Evolutionary conservation across 2,888 invertebrate species (phyloP), one percentile per base, ranked within the genome.

Genomic region (Xiphydria camelus): DNA sequence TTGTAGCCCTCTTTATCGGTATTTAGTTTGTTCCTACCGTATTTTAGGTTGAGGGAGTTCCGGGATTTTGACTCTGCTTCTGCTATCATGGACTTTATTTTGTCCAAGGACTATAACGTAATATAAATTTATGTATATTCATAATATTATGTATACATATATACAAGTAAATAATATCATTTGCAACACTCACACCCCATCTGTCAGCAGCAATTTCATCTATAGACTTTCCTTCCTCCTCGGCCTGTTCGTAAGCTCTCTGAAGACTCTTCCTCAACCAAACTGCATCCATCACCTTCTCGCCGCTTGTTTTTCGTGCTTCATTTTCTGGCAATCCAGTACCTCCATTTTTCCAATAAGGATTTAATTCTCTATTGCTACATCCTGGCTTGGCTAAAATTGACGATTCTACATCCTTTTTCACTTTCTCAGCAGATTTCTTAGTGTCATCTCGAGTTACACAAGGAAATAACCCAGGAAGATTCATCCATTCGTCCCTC

Each of bases 311-410:
- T 61, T 75, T 76, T 57, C 75, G 71, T 63, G 70, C 68, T 7
- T 55, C 48, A 5, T 44, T 44, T 37, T 56, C 45, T 0, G 95
- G 95, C 46, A 95, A 69, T 2, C 95, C 95, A 40, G 82, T 83
- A 1, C 95, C 95, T 32, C 92, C 93, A 74, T 87, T 80, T 78
- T 88, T 93, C 94, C 94, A 95, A 67, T 91, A 90, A 0, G 93
- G 94, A 80, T 96, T 96, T 41, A 95, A 77, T 77, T 96, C 95
- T 62, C 86, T 79, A 1, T 75, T 76, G 70, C 87, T 87, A 51
- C 85, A 85, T 0, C 86, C 83, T 10, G 89, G 89, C 77, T 80
- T 52, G 70, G 85, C 82, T 59, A 87, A 86, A 26, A 81, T 78
- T 63, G 83, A 80, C 42, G 80, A 79, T 57, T 81, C 80, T 46